phyloP scores from a whole-genome alignment of 1,140 invertebrate genomes.

The Cylas formicarius region DNA sequence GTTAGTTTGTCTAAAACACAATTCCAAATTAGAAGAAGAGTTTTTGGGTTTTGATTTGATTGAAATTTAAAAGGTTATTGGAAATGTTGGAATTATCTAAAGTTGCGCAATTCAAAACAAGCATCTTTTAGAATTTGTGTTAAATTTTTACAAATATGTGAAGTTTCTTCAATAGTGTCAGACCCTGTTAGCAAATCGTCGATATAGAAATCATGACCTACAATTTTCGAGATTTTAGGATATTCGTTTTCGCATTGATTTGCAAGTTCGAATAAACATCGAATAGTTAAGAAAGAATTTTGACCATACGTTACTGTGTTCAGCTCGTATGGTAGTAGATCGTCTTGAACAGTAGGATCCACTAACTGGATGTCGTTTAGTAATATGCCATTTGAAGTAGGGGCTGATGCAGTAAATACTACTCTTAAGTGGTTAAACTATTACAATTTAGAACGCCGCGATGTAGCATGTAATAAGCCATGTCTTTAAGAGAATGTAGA shows the following conservation, averaged over 20 bases:
- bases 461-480: constrained; percentile 25
- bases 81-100: no score
- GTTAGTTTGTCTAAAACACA: no score
- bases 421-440: constrained; percentile 23
- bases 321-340: constrained; percentile 28
- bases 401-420: constrained; percentile 38
- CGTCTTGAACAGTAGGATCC: constrained; percentile 38
- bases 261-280: constrained; percentile 28
- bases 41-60: no score
- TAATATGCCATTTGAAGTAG: constrained; percentile 25
- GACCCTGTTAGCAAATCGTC: constrained; percentile 42
- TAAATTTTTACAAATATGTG: constrained; percentile 23
- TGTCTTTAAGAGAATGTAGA: no score
- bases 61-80: no score
- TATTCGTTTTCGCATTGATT: constrained; percentile 26
- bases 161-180: constrained; percentile 22
- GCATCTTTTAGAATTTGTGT: constrained; percentile 11
- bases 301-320: constrained; percentile 36
- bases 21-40: no score
- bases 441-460: constrained; percentile 25
- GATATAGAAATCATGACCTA: constrained; percentile 40
- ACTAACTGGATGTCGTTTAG: constrained; percentile 26
- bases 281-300: constrained; percentile 31
- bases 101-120: constrained; percentile 20
- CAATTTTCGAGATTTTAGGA: constrained; percentile 30